Base-by-base conservation (phyloP, 2,113 vertebrate species). In the Percina caprodes region DNA sequence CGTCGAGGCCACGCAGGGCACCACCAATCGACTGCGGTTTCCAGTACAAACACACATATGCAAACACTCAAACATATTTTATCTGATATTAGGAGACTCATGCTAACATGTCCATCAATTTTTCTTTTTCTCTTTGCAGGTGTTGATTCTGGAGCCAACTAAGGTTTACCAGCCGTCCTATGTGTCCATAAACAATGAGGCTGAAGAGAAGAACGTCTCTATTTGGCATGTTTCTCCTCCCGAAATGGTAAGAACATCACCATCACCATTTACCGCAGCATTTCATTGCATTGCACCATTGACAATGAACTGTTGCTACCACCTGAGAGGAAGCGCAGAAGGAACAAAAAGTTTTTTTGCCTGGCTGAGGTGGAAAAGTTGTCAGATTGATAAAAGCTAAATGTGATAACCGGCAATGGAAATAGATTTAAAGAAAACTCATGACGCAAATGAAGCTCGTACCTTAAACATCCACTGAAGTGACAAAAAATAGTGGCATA, bases 81-180 rank as follows among this genome's bases (percentile, higher is more conserved):
- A 13, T 30, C 52, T 21, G 10, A 30, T 24, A n/a, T 16, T 18
- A 18, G 23, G n/a, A 55, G 18, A 23, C 19, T 13, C 6, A 12
- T 2, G 8, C 15, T n/a, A 6, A 55, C 19, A 0, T 6, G 12
- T 65, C 24, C 56, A 13, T 24, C 6, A 6, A 11, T 30, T 61
- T 6, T 15, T 65, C 11, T 23, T 35, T 39, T 5, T 42, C 2
- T 61, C 6, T 42, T 1, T 52, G 2, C 87, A 99, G 98, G 98
- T 99, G 83, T 91, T 99, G 90, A 96, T 99, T 87, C 95, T 99
- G 86, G 97, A 99, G 77, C 97, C 97, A 0, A 97, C 96, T 52
- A 97, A 97, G 88, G 84, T 98, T 54, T 99, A 98, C 86, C 97
- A 98, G 87, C 98, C 98, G 16, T 96, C 97, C 0, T 99, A 98